phyloP scores from a whole-genome alignment of 2,113 vertebrate species.

The Spea multiplicata region DNA sequence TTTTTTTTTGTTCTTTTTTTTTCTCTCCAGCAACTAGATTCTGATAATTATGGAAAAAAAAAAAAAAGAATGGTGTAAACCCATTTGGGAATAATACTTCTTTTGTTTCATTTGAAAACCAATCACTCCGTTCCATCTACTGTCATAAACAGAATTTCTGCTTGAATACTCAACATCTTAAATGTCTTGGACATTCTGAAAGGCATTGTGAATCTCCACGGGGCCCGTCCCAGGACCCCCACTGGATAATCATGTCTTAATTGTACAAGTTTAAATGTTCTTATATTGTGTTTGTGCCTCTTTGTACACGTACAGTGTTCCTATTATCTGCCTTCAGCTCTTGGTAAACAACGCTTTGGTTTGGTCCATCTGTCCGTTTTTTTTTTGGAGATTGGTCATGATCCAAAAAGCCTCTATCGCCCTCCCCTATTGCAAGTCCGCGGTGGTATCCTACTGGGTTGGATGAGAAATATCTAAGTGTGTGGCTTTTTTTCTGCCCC shows the following conservation, averaged over 20 bases:
- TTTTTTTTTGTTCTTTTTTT: background rate
- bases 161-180: conserved; percentile 26
- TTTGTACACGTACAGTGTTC: conserved; percentile 20
- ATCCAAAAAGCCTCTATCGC: conserved; percentile 20
- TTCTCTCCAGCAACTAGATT: conserved; percentile 28
- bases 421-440: conserved; percentile 8
- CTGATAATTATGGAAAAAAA: conserved; percentile 32
- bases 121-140: conserved; percentile 22
- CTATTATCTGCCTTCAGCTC: conserved; percentile 17
- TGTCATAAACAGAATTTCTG: conserved; percentile 43
- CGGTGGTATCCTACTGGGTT: conserved; percentile 27
- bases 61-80: conserved; percentile 23
- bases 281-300: conserved; percentile 13
- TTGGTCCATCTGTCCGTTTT: background rate
- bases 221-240: conserved; percentile 22
- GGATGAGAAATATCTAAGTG: conserved; percentile 11
- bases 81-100: conserved; percentile 24
- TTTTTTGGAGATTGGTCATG: conserved; percentile 19
- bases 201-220: conserved; percentile 22
- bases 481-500: conserved; percentile 1
- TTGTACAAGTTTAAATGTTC: conserved; percentile 43
- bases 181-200: conserved; percentile 34
- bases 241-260: conserved; percentile 41
- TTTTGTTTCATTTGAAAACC: conserved; percentile 22
- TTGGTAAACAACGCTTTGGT: conserved; percentile 11